Percentiles rank a stretch among this genome's conserved stretches.
Evolutionary conservation across 2,888 invertebrate species (phyloP).

Genomic region (Leucophenga montana): DNA sequence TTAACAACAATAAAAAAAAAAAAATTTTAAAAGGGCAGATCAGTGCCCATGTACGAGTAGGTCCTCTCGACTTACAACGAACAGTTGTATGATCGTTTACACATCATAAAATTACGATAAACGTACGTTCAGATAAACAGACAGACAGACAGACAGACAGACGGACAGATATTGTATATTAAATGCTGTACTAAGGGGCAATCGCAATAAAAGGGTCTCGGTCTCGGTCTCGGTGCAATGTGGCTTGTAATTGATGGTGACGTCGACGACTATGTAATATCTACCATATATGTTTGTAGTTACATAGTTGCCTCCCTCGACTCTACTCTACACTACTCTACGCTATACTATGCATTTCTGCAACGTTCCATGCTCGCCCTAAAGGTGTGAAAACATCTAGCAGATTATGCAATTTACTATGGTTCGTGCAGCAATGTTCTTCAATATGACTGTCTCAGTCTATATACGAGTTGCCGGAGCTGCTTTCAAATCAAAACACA

Average conservation of each 20-base stretch:
- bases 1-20: too few species aligned
- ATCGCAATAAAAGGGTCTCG: background rate
- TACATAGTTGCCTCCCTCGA: too few species aligned
- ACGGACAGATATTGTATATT: too few species aligned
- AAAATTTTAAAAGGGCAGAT: too few species aligned
- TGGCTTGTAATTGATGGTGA: conserved; percentile 13
- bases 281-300: background rate
- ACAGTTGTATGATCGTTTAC: conserved; percentile 27
- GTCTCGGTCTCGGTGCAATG: background rate
- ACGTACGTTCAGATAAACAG: background rate
- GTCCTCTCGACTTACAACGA: background rate
- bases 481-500: conserved; percentile 57
- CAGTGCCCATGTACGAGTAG: background rate
- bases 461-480: too few species aligned
- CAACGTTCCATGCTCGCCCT: conserved; percentile 42
- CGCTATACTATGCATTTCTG: too few species aligned
- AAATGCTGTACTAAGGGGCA: background rate
- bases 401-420: conserved; percentile 60
- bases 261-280: background rate
- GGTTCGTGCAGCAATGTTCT: conserved; percentile 50
- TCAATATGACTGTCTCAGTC: too few species aligned
- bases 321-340: too few species aligned
- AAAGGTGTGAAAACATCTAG: conserved; percentile 61
- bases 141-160: background rate
- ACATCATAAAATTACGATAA: conserved; percentile 20